A percentile compares a stretch with the other conserved stretches of the same genome.
Evolutionary conservation across 2,888 invertebrate genomes (phyloP).

Genomic region (Kuschelorhynchus macadamiae): DNA sequence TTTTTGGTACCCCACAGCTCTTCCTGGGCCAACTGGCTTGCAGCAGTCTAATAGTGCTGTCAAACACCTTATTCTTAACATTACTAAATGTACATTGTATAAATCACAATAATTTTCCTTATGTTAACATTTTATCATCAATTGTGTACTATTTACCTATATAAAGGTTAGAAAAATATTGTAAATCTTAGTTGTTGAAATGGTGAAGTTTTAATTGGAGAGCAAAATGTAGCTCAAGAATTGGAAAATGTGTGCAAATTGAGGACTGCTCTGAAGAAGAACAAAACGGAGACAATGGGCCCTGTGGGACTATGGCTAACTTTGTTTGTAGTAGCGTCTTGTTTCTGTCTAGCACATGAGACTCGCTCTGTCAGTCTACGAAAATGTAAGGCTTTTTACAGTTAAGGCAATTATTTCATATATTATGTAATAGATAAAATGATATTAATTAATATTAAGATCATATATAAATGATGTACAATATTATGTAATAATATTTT

Average conservation of each 20-base stretch:
- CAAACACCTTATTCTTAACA: constrained; percentile 4
- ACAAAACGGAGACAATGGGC: not conserved
- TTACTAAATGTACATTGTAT: constrained; percentile 9
- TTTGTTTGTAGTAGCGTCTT: constrained; percentile 28
- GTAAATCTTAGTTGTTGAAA: not conserved
- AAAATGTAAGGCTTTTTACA: constrained; percentile 44
- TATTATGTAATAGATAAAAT: constrained; percentile 16
- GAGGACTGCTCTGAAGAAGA: not conserved
- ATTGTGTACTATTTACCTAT: constrained; percentile 53
- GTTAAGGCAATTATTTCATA: constrained; percentile 32
- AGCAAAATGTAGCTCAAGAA: not conserved
- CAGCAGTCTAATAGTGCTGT: constrained; percentile 51
- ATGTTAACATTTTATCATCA: too few species aligned
- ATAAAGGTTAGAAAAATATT: not conserved
- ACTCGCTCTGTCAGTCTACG: constrained; percentile 26
- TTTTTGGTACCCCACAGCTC: constrained; percentile 69
- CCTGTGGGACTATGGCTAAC: constrained; percentile 18
- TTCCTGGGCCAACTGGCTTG: constrained; percentile 58
- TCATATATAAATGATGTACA: constrained; percentile 14
- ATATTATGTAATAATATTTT: constrained; percentile 20
- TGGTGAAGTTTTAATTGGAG: not conserved
- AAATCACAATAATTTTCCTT: not conserved
- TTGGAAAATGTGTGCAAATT: not conserved
- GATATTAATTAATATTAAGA: constrained; percentile 14
- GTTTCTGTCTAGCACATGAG: constrained; percentile 23